Percentiles rank a stretch among this genome's conserved stretches.
phyloP scores from a whole-genome alignment of 2,888 invertebrate species.

The Xylophagus ater region DNA sequence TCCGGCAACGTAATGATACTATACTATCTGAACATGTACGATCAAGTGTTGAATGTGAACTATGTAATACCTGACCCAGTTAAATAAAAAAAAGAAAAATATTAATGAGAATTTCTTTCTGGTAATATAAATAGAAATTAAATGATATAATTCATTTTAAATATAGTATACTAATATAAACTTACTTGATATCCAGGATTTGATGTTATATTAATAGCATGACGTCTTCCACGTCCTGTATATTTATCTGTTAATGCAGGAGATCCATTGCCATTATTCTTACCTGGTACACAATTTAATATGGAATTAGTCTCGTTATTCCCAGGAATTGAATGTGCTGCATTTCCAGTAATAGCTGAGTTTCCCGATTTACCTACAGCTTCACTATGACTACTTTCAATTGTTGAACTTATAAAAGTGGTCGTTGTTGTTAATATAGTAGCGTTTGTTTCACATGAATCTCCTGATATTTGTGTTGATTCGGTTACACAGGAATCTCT shows the following conservation, averaged over 20 bases:
- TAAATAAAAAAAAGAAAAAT: not conserved
- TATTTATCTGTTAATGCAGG: not conserved
- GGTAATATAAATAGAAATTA: not conserved
- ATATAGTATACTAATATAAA: not conserved
- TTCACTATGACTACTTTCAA: no score
- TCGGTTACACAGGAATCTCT: slow-evolving; percentile 37
- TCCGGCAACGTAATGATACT: slow-evolving; percentile 46
- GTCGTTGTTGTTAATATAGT: slow-evolving; percentile 32
- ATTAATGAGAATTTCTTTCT: not conserved
- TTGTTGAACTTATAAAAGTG: slow-evolving; percentile 33
- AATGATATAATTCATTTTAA: not conserved
- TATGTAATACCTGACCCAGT: slow-evolving; percentile 29
- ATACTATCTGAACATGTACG: slow-evolving; percentile 39
- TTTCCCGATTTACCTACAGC: no score
- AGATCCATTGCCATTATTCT: slow-evolving; percentile 7
- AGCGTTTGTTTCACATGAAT: slow-evolving; percentile 31
- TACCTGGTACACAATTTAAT: not conserved
- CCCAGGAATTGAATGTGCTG: not conserved
- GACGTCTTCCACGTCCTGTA: slow-evolving; percentile 24
- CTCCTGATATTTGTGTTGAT: slow-evolving; percentile 34
- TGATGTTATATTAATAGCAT: slow-evolving; percentile 40
- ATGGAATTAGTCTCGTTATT: slow-evolving; percentile 2
- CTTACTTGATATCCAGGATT: slow-evolving; percentile 38
- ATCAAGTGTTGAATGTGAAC: slow-evolving; percentile 38
- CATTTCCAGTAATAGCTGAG: not conserved